phyloP scores from a whole-genome alignment of 2,797 vertebrate genomes.

The Etheostoma perlongum region DNA sequence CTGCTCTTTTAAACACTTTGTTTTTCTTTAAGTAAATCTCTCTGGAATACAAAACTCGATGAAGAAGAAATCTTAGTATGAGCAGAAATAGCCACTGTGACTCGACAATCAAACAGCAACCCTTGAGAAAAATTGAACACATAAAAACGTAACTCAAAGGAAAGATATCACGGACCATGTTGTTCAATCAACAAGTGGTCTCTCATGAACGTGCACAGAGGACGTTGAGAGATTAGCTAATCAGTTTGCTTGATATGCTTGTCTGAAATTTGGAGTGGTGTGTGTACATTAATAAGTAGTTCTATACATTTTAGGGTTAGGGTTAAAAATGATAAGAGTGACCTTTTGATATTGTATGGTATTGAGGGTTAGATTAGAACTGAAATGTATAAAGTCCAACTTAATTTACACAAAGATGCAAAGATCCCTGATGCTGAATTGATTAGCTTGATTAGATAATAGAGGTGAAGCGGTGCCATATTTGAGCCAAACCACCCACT shows the following conservation, averaged over 20 bases:
- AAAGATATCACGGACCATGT: neutral
- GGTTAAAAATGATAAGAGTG: too few species aligned
- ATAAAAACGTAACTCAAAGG: neutral
- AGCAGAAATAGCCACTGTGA: neutral
- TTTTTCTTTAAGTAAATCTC: neutral
- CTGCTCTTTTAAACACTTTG: neutral
- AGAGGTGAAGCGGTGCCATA: conserved; percentile 54
- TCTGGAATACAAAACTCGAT: neutral
- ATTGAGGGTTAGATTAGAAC: conserved; percentile 19
- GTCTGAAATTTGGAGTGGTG: too few species aligned
- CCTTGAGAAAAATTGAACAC: neutral
- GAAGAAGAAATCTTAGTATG: neutral
- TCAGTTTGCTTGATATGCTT: too few species aligned
- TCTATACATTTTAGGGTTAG: neutral
- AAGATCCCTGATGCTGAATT: conserved; percentile 34
- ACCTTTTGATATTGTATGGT: neutral
- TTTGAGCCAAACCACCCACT: conserved; percentile 45
- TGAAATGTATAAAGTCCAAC: conserved; percentile 37
- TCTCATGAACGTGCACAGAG: neutral
- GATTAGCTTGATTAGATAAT: conserved; percentile 67
- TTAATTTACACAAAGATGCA: conserved; percentile 30
- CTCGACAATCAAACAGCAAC: neutral
- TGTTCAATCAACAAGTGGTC: neutral
- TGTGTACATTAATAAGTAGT: neutral
- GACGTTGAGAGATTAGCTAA: too few species aligned